Percentiles rank a stretch among this genome's conserved stretches.
These are phyloP conservation scores for Palythoa heliodiscus DNA, from an alignment of 92 coral and sea anemone species.

Conservation along the genomic window DNA sequence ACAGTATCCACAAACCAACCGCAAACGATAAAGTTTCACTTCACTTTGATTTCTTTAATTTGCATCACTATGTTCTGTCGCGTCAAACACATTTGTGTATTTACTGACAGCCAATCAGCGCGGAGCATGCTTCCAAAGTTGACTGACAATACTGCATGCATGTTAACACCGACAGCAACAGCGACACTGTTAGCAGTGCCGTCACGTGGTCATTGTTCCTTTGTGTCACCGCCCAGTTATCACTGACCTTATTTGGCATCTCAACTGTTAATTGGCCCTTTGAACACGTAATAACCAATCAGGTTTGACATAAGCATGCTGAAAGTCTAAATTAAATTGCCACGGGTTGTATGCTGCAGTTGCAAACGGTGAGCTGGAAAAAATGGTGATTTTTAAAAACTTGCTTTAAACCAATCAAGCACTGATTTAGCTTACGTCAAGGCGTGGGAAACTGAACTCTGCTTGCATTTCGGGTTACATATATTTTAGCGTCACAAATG, in stretches of 20 bases:
- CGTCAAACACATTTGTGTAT: constrained; percentile 48
- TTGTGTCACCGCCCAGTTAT: constrained; percentile 44
- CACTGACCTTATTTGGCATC: constrained; percentile 32
- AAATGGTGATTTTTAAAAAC: not conserved
- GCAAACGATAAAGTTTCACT: constrained; percentile 83
- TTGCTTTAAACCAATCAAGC: constrained; percentile 3
- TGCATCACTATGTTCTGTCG: constrained; percentile 64
- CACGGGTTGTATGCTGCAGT: not conserved
- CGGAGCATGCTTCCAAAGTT: constrained; percentile 21
- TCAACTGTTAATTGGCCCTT: not conserved
- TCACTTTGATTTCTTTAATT: constrained; percentile 65
- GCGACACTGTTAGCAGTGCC: constrained; percentile 28
- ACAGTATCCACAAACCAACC: constrained; percentile 69
- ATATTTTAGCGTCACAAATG: too few species aligned
- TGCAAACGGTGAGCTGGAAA: too few species aligned
- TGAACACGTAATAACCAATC: not conserved
- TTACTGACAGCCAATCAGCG: constrained; percentile 36
- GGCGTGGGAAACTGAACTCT: constrained; percentile 24
- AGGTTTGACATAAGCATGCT: constrained; percentile 15
- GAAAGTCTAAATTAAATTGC: not conserved
- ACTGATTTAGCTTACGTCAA: not conserved
- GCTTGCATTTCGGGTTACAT: not conserved
- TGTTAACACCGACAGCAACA: constrained; percentile 32
- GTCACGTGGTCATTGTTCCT: constrained; percentile 41
- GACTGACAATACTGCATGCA: constrained; percentile 40